Evolutionary conservation across 2,888 invertebrate genomes (phyloP), one percentile per base, ranked within the genome.

Genomic region (Chymomyza fuscimana): DNA sequence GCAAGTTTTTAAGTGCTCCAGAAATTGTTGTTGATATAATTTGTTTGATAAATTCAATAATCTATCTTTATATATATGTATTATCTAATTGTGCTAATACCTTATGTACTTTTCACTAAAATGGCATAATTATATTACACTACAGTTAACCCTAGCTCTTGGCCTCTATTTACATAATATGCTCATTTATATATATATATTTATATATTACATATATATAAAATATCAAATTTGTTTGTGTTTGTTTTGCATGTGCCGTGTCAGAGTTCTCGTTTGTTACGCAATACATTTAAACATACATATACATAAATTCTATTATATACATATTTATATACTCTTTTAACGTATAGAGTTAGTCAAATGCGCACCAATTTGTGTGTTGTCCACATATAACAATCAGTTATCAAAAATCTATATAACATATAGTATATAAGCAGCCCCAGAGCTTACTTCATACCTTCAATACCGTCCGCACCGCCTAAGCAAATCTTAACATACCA

Each of bases 191-290:
- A 40, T 71, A 74, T 78, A 61, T 73, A 60, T 82, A 75, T 63
- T 50, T 50, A 29, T 50, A n/a, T n/a, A n/a, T 22, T 22, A 25
- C 25, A 25, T 60, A 46, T 63, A 25, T 7, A 52, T 63, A 32
- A 51, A 63, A 60, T 73, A 72, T 76, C 56, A 60, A 74, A 82
- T 79, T 78, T 84, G 82, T 86, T 87, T 89, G 87, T 86, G 86
- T 88, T 87, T 86, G 89, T 86, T 86, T 87, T 86, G 86, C 86
- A 86, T 86, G 86, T 88, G 86, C 86, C 83, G 86, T 70, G 85
- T 80, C 85, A 78, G 80, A 77, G 76, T 77, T 36, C 29, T 32
- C 22, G n/a, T 61, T 46, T 50, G 22, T 63, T 61, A 46, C 40
- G 40, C 40, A 46, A 46, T 46, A 46, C 40, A 63, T 63, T 50